Percentiles rank a stretch among this genome's conserved stretches.
Conservation (phyloP, 2,888 invertebrate genomes). For the Meloe dianella region DNA sequence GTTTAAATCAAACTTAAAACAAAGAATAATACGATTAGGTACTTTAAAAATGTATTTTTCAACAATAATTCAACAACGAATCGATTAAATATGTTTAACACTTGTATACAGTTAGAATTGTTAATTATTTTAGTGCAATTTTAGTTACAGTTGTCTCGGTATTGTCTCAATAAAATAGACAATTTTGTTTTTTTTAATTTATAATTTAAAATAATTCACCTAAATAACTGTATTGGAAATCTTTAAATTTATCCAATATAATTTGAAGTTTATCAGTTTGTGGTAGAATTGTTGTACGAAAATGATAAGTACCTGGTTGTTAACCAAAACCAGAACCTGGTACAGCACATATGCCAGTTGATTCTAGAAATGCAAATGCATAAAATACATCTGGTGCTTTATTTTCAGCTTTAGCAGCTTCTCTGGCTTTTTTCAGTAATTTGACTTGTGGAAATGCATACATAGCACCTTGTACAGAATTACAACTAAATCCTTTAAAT, state of each 20-base stretch:
- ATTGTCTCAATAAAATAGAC: no score
- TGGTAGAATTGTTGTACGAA: slow-evolving; percentile 89
- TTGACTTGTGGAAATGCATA: slow-evolving; percentile 87
- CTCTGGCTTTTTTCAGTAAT: slow-evolving; percentile 82
- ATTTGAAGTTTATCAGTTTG: slow-evolving; percentile 78
- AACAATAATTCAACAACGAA: slow-evolving; percentile 7
- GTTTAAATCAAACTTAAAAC: neutral
- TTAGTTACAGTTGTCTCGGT: no score
- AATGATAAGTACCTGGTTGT: slow-evolving; percentile 90
- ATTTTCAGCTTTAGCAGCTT: slow-evolving; percentile 77
- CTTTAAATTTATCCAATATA: no score
- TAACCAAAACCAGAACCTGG: slow-evolving; percentile 97
- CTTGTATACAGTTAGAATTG: neutral
- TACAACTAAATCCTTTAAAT: slow-evolving; percentile 88
- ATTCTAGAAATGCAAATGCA: slow-evolving; percentile 89
- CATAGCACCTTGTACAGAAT: slow-evolving; percentile 93
- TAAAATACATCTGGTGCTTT: slow-evolving; percentile 89
- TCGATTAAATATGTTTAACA: neutral
- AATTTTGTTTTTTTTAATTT: no score
- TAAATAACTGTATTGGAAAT: no score
- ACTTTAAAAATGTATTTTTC: neutral
- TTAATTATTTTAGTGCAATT: neutral
- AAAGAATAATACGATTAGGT: neutral
- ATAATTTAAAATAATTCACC: no score
- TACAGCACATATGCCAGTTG: slow-evolving; percentile 89